Evolutionary conservation across 2,888 invertebrate species (phyloP), one percentile per base, ranked within the genome.

Genomic region (Lithophane leautieri): DNA sequence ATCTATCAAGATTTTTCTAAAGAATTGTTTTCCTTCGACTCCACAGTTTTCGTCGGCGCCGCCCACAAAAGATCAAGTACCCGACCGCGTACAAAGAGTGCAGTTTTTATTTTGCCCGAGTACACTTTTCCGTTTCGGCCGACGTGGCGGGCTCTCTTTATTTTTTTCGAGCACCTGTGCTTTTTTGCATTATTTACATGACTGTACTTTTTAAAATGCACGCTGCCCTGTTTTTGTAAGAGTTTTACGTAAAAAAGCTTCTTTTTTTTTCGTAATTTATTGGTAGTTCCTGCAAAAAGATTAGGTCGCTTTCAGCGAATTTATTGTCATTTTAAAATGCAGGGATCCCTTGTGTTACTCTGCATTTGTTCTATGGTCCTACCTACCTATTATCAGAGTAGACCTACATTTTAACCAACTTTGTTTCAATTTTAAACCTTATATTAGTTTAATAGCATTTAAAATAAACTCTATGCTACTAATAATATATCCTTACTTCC

Each of bases 1-100:
- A 52, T 16, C 14, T 34, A 40, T 12, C 3, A 65, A 22, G 16
- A 16, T 11, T 47, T 40, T 25, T 62, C 4, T n/a, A 25, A 47
- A 67, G 19, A 28, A 63, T 14, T 58, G 1, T 50, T 60, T 34
- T 25, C 7, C 1, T 40, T 52, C 90, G 54, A 73, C 93, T 94
- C 94, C 81, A 93, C 54, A 22, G 79, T 78, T 86, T 83, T 89
- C 83, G 89, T 79, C 72, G 73, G 82, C 82, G 76, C 85, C 89
- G 87, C 91, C 90, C 89, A 92, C 93, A 93, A 94, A 95, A 95
- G 94, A 95, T 94, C 95, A 94, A 95, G 95, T 94, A 92, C 93
- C 88, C 89, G 89, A 86, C 90, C 87, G 88, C 88, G 89, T 90
- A 90, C 89, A 92, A 91, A 92, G 90, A 91, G 92, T 90, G 88